Evolutionary conservation across 2,888 invertebrate genomes (phyloP).

Genomic region (Leptinotarsa tumamoca): DNA sequence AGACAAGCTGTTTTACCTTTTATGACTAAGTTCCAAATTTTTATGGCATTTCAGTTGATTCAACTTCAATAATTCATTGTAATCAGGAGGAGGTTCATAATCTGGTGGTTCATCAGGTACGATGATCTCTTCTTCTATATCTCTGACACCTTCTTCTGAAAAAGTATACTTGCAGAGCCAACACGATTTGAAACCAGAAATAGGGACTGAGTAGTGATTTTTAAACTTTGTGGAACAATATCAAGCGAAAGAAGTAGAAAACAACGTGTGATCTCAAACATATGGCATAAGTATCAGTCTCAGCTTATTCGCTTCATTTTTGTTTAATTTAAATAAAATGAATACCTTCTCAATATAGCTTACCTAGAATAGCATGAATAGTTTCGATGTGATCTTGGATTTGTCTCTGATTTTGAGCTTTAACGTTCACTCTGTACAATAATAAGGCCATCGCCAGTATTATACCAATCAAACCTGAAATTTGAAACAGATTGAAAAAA

Average conservation of each 20-base stretch:
- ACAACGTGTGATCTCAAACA: no score
- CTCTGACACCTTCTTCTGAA: slow-evolving; percentile 58
- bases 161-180: neutral
- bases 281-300: no score
- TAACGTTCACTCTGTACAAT: slow-evolving; percentile 73
- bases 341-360: neutral
- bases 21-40: slow-evolving; percentile 17
- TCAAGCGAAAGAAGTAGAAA: no score
- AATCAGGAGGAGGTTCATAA: slow-evolving; percentile 80
- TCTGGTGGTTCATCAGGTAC: slow-evolving; percentile 75
- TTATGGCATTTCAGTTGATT: slow-evolving; percentile 32
- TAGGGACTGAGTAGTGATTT: no score
- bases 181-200: no score
- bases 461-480: slow-evolving; percentile 70
- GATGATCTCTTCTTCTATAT: slow-evolving; percentile 66
- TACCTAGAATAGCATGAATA: slow-evolving; percentile 76
- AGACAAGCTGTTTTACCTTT: slow-evolving; percentile 12
- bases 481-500: neutral
- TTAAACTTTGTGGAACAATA: no score
- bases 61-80: slow-evolving; percentile 71
- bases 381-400: slow-evolving; percentile 77
- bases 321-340: no score
- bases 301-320: no score
- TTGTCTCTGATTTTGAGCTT: slow-evolving; percentile 73
- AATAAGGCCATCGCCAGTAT: slow-evolving; percentile 74